Conservation (phyloP, 2,888 invertebrate genomes). For the Rotaria socialis region DNA sequence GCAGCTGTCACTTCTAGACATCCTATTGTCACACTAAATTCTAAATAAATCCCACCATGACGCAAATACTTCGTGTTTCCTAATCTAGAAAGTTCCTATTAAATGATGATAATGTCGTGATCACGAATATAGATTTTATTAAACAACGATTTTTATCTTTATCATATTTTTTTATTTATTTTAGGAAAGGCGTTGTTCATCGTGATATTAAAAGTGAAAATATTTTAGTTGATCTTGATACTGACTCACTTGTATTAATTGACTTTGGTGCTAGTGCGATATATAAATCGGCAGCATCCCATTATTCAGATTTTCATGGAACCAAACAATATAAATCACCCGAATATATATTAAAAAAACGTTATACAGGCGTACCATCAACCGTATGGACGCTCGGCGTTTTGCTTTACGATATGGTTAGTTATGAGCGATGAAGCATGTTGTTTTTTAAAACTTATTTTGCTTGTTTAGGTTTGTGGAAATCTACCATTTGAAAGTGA, state of each 20-base stretch:
- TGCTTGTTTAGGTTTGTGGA: not conserved
- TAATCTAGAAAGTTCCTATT: too few species aligned
- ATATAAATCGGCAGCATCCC: conserved; percentile 57
- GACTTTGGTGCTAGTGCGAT: conserved; percentile 67
- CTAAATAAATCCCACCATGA: too few species aligned
- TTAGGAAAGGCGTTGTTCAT: conserved; percentile 63
- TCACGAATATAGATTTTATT: too few species aligned
- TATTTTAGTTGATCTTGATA: conserved; percentile 64
- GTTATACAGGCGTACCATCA: conserved; percentile 64
- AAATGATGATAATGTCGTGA: too few species aligned
- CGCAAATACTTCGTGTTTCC: too few species aligned
- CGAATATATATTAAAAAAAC: conserved; percentile 64
- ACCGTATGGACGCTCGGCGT: conserved; percentile 68
- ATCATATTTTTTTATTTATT: too few species aligned
- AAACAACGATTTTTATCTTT: too few species aligned
- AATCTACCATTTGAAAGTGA: conserved; percentile 46
- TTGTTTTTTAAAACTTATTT: too few species aligned
- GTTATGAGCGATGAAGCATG: not conserved
- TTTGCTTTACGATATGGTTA: conserved; percentile 66
- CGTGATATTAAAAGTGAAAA: conserved; percentile 67
- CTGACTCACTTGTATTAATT: conserved; percentile 63
- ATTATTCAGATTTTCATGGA: conserved; percentile 67
- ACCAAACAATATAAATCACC: conserved; percentile 67
- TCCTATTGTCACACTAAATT: too few species aligned
- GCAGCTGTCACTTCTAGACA: too few species aligned